phyloP scores from a whole-genome alignment of 2,797 vertebrate genomes.

The Cuculus canorus region DNA sequence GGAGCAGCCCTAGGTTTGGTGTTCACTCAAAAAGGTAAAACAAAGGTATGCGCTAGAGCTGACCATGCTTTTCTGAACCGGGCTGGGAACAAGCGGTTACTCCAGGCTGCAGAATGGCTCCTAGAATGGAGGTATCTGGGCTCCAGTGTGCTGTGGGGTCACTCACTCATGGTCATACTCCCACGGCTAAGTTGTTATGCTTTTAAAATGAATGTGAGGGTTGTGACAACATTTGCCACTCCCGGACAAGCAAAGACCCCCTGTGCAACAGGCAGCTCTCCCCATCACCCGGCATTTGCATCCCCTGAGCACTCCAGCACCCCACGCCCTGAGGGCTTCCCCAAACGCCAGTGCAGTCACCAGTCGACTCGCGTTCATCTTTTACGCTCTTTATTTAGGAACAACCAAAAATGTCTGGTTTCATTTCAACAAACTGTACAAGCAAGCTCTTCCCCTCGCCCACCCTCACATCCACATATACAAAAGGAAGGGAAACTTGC shows the following conservation, averaged over 20 bases:
- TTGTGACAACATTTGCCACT: neutral
- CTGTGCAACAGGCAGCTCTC: rapidly evolving
- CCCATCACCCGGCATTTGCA: rapidly evolving
- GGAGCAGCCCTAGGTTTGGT: neutral
- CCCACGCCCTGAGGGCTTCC: neutral
- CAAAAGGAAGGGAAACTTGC: conserved; percentile 82
- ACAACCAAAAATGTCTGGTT: conserved; percentile 78
- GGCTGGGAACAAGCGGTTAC: neutral
- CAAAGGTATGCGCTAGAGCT: neutral
- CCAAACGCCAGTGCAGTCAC: neutral
- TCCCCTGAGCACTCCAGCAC: too few species aligned
- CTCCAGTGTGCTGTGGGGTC: neutral
- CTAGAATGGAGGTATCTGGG: rapidly evolving
- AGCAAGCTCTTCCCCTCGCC: conserved; percentile 75
- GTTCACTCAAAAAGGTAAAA: neutral
- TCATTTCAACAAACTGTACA: conserved; percentile 79
- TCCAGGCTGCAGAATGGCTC: neutral
- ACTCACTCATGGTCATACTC: neutral
- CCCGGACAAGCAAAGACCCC: too few species aligned
- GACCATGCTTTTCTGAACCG: rapidly evolving
- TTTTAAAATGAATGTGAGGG: neutral
- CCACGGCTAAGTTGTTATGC: rapidly evolving
- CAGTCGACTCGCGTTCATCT: neutral
- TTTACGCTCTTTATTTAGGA: conserved; percentile 80
- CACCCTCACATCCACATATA: conserved; percentile 78